Base-by-base conservation (phyloP, 2,113 vertebrate species). In the Paraplagusia blochii region DNA sequence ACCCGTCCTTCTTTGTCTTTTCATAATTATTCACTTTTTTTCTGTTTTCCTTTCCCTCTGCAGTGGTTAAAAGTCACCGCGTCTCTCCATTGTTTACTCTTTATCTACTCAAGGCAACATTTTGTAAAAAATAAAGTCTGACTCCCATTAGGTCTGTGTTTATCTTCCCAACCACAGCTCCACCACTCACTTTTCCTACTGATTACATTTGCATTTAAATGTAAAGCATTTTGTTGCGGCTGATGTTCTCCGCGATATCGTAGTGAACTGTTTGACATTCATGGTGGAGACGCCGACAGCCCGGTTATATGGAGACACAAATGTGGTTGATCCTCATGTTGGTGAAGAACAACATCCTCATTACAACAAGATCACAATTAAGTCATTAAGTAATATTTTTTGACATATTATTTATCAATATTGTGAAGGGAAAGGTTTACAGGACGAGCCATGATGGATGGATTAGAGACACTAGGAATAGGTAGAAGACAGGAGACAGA, bases 161-260 rank as follows among this genome's bases (percentile, higher is more conserved):
- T 63, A 13, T 63, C 7, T 62, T 58, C 35, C 53, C 17, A 17
- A 38, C 50, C 13, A 1, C 34, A 39, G 58, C 50, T 59, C 36
- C 42, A 55, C 53, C 65, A 53, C 10, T 52, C 9, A 17, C 56
- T 38, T 45, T 44, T 35, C 9, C 8, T 49, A 53, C 19, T 53
- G 15, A 55, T 64, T 56, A 22, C 34, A 51, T 57, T 58, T 48
- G 0, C 22, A 59, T 80, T 65, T 44, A 69, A 65, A 77, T 52
- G 54, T 29, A 12, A 59, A 29, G 29, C 54, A 34, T 47, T 55
- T 43, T 16, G 47, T 2, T 2, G 33, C 33, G 2, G n/a, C 9
- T 54, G 48, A 55, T 33, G 63, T 43, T 46, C 12, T 14, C 15
- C 47, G 35, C 4, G 18, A 57, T 44, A 50, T 45, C 11, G 12